phyloP scores from a whole-genome alignment of 2,888 invertebrate species.

The Oxyteleia sp. region DNA sequence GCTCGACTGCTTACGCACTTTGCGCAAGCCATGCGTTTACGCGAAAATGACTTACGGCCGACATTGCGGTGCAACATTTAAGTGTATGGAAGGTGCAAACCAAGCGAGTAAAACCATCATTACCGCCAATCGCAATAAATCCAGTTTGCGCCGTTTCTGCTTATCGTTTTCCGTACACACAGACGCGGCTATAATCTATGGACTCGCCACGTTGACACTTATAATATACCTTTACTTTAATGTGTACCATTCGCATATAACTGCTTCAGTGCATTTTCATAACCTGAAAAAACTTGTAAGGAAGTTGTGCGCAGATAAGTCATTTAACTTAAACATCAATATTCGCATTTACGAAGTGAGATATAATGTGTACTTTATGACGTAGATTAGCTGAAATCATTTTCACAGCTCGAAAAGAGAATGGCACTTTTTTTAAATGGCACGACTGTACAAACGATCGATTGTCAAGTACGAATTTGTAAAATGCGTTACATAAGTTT shows the following conservation, averaged over 20 bases:
- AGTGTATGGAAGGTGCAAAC: no score
- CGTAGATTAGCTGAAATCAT: slow-evolving; percentile 1
- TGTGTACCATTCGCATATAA: neutral
- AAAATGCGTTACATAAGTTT: neutral
- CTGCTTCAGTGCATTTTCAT: slow-evolving; percentile 23
- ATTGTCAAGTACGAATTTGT: neutral
- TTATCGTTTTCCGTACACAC: slow-evolving; percentile 80
- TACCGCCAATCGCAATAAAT: no score
- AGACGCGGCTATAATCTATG: slow-evolving; percentile 77
- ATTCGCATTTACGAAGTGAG: slow-evolving; percentile 22
- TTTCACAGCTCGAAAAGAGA: neutral
- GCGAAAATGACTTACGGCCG: no score
- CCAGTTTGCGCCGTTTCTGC: slow-evolving; percentile 80
- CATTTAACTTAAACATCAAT: slow-evolving; percentile 36
- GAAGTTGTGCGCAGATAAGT: slow-evolving; percentile 37
- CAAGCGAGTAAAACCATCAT: no score
- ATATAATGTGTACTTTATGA: slow-evolving; percentile 23
- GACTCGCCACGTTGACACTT: slow-evolving; percentile 45
- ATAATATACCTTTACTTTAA: slow-evolving; percentile 21
- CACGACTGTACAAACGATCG: no score
- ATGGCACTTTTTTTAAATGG: no score
- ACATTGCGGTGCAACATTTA: no score
- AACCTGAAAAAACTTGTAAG: slow-evolving; percentile 7
- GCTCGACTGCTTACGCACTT: no score
- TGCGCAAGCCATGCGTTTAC: no score